Evolutionary conservation across 2,888 invertebrate genomes (phyloP).

Genomic region (Lucinisca nassula): DNA sequence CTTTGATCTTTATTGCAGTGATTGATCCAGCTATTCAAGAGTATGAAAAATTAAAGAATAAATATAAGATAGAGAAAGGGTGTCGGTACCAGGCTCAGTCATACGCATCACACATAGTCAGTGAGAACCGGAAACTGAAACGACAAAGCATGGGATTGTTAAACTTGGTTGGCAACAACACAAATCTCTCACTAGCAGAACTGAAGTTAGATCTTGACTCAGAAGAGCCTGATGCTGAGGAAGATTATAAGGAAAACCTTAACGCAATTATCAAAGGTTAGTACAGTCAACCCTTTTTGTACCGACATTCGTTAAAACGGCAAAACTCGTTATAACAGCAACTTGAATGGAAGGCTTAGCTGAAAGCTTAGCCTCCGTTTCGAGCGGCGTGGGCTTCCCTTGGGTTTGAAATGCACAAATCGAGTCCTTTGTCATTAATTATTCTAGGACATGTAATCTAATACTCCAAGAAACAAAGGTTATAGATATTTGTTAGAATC

Average conservation of each 20-base stretch:
- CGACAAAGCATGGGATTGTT: constrained; percentile 74
- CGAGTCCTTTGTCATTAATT: no score
- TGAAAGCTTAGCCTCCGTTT: no score
- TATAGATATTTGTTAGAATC: no score
- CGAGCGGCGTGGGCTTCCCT: no score
- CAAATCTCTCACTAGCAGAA: constrained; percentile 43
- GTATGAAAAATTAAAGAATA: constrained; percentile 78
- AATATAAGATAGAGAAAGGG: constrained; percentile 80
- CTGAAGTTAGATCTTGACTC: constrained; percentile 59
- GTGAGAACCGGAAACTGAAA: constrained; percentile 75
- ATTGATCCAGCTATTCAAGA: constrained; percentile 80
- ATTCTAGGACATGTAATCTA: no score
- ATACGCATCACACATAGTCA: constrained; percentile 79
- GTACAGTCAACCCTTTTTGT: no score
- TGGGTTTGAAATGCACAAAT: no score
- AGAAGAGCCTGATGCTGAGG: constrained; percentile 54
- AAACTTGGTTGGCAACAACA: constrained; percentile 40
- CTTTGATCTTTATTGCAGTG: constrained; percentile 79
- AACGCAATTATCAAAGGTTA: constrained; percentile 65
- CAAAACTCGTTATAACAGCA: no score
- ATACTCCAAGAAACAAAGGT: no score
- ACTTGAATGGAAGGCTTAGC: no score
- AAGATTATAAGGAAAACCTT: constrained; percentile 60
- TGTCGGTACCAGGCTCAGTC: constrained; percentile 81
- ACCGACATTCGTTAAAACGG: no score